These are phyloP conservation scores for Zapornia atra DNA, from an alignment of 2,113 vertebrate genomes.

Conservation along the genomic window DNA sequence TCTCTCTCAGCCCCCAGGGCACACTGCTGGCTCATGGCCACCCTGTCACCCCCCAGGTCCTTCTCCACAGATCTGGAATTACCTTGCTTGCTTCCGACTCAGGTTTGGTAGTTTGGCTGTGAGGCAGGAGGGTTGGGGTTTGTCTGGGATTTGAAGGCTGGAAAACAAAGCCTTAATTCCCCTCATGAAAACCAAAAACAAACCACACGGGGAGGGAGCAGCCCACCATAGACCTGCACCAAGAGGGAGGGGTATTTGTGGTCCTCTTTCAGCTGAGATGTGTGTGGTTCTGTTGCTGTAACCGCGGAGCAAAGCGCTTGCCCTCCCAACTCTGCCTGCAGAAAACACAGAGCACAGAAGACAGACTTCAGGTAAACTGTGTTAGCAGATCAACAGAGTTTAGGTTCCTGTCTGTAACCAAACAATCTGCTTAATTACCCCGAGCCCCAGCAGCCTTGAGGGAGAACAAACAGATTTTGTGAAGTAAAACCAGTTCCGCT, in stretches of 20 bases:
- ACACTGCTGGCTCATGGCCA: too few species aligned
- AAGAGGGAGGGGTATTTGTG: not conserved
- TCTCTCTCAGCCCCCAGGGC: too few species aligned
- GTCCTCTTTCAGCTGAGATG: not conserved
- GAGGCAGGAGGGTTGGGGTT: not conserved
- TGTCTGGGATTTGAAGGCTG: not conserved
- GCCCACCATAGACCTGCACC: not conserved
- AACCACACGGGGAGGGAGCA: not conserved
- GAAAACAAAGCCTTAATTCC: not conserved
- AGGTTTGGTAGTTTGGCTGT: conserved; percentile 16
- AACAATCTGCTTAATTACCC: not conserved
- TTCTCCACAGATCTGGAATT: too few species aligned
- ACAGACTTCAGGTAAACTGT: not conserved
- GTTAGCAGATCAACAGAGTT: not conserved
- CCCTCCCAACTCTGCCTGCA: not conserved
- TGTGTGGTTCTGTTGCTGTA: not conserved
- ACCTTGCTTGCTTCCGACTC: not conserved
- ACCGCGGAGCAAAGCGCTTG: not conserved
- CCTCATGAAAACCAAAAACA: not conserved
- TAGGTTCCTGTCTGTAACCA: not conserved
- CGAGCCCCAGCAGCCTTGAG: not conserved
- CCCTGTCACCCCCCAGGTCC: too few species aligned
- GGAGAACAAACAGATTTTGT: not conserved
- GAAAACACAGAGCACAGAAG: not conserved
- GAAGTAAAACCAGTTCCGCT: not conserved